phyloP scores from a whole-genome alignment of 2,797 vertebrate species.

The Amniataba percoides region DNA sequence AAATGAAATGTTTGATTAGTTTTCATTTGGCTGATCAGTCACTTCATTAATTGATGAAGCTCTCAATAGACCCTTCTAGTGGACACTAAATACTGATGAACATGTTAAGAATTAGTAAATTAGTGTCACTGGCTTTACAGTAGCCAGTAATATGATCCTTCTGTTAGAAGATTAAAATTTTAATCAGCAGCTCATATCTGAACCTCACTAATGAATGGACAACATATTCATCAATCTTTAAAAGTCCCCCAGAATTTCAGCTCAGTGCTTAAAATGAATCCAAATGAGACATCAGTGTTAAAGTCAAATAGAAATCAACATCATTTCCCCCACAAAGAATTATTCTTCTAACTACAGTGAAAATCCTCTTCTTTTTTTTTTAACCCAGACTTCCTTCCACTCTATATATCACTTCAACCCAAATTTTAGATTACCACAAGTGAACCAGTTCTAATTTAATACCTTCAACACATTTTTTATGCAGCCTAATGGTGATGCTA shows the following conservation, averaged over 20 bases:
- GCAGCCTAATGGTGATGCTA: neutral
- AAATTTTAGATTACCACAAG: neutral
- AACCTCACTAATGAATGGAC: too few relatives aligned
- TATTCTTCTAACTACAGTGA: neutral
- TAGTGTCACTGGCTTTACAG: too few relatives aligned
- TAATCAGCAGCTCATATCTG: too few relatives aligned
- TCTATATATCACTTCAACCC: too few relatives aligned
- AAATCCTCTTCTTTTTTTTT: neutral
- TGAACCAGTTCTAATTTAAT: neutral
- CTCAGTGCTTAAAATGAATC: neutral
- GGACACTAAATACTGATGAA: neutral
- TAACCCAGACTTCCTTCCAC: neutral
- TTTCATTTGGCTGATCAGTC: neutral
- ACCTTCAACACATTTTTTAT: neutral
- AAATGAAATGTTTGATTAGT: too few relatives aligned
- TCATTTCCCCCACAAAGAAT: conserved; percentile 1
- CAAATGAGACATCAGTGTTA: neutral
- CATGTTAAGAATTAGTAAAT: too few relatives aligned
- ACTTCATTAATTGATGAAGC: neutral
- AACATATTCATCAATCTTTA: too few relatives aligned
- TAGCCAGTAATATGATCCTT: too few relatives aligned
- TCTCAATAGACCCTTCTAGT: neutral
- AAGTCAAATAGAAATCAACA: neutral
- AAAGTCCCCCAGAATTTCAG: too few relatives aligned
- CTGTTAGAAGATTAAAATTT: too few relatives aligned